These are phyloP conservation scores for Allochrocebus solatus DNA, from an alignment of 2,797 vertebrate genomes.

Conservation along the genomic window DNA sequence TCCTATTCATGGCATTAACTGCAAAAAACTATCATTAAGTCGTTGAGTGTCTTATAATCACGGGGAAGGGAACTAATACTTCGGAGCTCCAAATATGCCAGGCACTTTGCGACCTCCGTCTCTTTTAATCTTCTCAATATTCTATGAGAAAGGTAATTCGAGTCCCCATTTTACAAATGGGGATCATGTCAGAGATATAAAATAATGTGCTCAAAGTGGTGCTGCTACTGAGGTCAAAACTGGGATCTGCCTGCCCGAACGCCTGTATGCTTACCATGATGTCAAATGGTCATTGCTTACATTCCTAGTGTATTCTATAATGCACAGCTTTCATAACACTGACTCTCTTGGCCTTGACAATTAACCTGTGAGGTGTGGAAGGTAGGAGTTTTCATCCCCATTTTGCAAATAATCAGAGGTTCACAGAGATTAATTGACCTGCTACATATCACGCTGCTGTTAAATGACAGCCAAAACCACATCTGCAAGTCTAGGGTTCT, in stretches of 20 bases:
- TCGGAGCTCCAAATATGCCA: conserved; percentile 55
- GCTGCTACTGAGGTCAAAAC: background rate
- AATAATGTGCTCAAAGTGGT: background rate
- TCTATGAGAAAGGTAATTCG: conserved; percentile 59
- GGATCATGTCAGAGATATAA: conserved; percentile 44
- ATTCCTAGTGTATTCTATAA: background rate
- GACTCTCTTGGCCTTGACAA: background rate
- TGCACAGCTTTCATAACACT: background rate
- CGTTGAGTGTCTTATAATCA: conserved; percentile 75
- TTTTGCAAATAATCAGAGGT: background rate
- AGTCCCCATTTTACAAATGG: conserved; percentile 51
- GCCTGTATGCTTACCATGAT: background rate
- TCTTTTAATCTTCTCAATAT: conserved; percentile 67
- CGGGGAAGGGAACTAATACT: conserved; percentile 62
- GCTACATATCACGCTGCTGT: background rate
- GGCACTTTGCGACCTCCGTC: conserved; percentile 38
- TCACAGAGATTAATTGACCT: background rate
- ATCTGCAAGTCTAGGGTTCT: background rate
- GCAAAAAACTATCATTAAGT: conserved; percentile 76
- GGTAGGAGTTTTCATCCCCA: background rate
- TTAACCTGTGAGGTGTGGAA: background rate
- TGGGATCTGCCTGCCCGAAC: background rate
- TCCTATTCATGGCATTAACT: conserved; percentile 78
- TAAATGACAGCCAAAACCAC: background rate
- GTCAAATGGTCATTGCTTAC: background rate